Conservation (phyloP, 2,888 invertebrate species). For the Syrista parreyssii region DNA sequence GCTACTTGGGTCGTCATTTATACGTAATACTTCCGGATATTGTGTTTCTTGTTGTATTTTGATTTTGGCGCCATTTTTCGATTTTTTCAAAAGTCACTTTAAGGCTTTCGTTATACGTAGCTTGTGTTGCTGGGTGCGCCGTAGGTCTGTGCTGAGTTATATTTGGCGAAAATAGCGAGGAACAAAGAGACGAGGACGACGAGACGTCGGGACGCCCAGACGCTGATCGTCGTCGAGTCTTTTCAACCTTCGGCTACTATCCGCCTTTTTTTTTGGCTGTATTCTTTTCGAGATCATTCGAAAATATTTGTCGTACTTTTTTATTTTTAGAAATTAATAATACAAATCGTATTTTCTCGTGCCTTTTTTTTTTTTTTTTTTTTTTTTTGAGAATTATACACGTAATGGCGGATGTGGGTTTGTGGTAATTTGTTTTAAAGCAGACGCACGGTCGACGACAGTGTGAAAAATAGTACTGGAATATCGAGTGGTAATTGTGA, state of each 20-base stretch:
- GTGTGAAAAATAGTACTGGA: not conserved
- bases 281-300: not conserved
- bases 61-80: not conserved
- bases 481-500: conserved; percentile 5
- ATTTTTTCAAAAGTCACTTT: not conserved
- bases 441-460: not conserved
- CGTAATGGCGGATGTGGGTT: not conserved
- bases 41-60: not conserved
- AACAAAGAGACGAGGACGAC: conserved; percentile 30
- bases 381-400: not conserved
- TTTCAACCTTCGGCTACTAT: not conserved
- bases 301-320: no score
- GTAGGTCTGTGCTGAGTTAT: not conserved
- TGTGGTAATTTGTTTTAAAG: not conserved
- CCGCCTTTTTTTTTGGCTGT: not conserved
- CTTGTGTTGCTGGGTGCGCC: not conserved
- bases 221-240: not conserved
- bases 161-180: conserved; percentile 34
- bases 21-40: not conserved
- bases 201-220: conserved; percentile 5
- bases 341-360: not conserved
- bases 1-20: not conserved
- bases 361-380: no score
- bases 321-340: not conserved
- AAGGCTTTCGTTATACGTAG: not conserved